Conservation (phyloP, 2,113 vertebrate species). For the Neodontobutis hainanensis region DNA sequence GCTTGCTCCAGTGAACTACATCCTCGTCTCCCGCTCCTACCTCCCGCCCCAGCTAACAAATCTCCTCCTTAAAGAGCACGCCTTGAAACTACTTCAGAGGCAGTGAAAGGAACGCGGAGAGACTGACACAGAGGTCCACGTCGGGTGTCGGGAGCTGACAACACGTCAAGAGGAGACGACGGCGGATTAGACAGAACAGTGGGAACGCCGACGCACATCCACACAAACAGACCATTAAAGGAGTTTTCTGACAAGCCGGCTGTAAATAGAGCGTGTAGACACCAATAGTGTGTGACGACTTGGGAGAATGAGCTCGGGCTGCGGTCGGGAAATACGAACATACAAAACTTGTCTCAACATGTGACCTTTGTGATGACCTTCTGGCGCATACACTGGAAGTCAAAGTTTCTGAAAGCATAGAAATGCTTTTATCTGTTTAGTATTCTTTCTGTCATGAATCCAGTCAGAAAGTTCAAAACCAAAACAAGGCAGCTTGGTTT, state of each 20-base stretch:
- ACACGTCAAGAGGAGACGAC: constrained; percentile 38
- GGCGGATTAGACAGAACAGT: constrained; percentile 47
- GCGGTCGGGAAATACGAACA: too few relatives aligned
- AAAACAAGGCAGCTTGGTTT: too few relatives aligned
- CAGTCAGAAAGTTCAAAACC: too few relatives aligned
- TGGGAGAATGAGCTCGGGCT: too few relatives aligned
- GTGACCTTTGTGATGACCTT: too few relatives aligned
- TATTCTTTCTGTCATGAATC: too few relatives aligned
- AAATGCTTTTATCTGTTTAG: too few relatives aligned
- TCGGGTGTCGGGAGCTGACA: constrained; percentile 53
- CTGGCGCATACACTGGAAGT: too few relatives aligned
- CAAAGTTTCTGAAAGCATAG: too few relatives aligned
- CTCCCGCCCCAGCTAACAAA: constrained; percentile 33
- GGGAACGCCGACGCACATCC: constrained; percentile 4
- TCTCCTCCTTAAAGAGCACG: constrained; percentile 41
- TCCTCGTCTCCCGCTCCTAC: constrained; percentile 18
- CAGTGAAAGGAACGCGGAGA: constrained; percentile 10
- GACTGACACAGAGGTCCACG: constrained; percentile 44
- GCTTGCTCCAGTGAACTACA: constrained; percentile 23
- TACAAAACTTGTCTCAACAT: too few relatives aligned
- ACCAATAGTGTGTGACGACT: too few relatives aligned
- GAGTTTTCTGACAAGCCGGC: constrained; percentile 25
- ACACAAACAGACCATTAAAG: constrained; percentile 33
- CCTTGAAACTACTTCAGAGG: constrained; percentile 44
- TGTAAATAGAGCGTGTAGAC: constrained; percentile 12